Base-by-base conservation (phyloP, 2,113 vertebrate genomes). In the Sinocyclocheilus rhinocerous region DNA sequence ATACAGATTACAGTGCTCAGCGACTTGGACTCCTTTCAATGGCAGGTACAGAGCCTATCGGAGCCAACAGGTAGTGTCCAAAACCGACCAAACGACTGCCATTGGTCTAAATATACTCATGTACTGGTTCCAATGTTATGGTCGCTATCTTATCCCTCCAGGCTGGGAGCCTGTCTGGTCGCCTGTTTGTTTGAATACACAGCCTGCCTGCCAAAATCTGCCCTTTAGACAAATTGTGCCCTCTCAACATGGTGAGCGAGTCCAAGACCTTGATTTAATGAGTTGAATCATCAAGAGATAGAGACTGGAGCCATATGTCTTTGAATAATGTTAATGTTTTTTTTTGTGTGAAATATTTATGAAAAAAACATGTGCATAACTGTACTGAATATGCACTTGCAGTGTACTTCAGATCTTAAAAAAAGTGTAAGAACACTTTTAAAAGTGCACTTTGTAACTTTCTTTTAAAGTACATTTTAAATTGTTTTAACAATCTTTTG, bases 41-140 rank as follows among this genome's bases (percentile, higher is more conserved):
- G 13, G 26, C 15, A 63, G 61, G 48, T 39, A 24, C 33, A 24
- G 36, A 84, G 16, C 11, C 39, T 36, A 24, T 77, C 18, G 3
- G 15, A 50, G 59, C 45, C 73, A 76, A 52, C 84, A 65, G 73
- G 29, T 55, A 85, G n/a, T 16, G 59, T 22, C 45, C 63, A 50
- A 69, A 65, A 50, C 55, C 0, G 18, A 20, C 29, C 15, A 48
- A 61, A n/a, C 2, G 29, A 42, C 69, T 73, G 8, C 50, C 55
- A 84, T 42, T 76, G 59, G 50, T 85, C 76, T 85, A 85, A 79
- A 79, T 63, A 63, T 80, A 63, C 26, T 20, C 8, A 33, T 65
- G 16, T 12, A 73, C 78, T 50, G 55, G 55, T 76, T 75, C 79
- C 39, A 86, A 76, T 52, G 48, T 75, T 20, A 16, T 50, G 18